These are phyloP conservation scores for Acrossocheilus wenchowensis DNA, from an alignment of 2,797 vertebrate species.

Conservation along the genomic window DNA sequence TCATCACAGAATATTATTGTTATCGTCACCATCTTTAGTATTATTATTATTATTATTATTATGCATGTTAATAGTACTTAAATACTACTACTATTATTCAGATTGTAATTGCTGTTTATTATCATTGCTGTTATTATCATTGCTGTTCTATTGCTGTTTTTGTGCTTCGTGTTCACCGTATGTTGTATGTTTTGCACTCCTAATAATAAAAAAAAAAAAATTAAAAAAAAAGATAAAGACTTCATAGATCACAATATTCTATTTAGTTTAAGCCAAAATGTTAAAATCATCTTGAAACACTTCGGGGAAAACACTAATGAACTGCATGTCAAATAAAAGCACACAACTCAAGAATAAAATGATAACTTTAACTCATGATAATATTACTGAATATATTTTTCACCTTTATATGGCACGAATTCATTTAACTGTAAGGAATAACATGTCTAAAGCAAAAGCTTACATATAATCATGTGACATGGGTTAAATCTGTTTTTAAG, in stretches of 20 bases:
- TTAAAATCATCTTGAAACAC: not conserved
- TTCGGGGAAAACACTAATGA: not conserved
- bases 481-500: not conserved
- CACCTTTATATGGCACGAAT: not conserved
- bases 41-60: too few species aligned
- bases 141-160: too few species aligned
- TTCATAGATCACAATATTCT: not conserved
- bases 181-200: too few species aligned
- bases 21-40: too few species aligned
- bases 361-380: not conserved
- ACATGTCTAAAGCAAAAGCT: not conserved
- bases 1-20: too few species aligned
- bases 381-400: not conserved
- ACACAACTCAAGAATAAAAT: not conserved
- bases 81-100: too few species aligned
- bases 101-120: too few species aligned
- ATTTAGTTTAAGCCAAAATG: not conserved
- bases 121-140: too few species aligned
- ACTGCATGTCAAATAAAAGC: not conserved
- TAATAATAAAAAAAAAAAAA: too few species aligned
- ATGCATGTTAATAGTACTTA: too few species aligned
- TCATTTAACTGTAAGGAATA: not conserved
- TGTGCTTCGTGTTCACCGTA: too few species aligned
- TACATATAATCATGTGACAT: not conserved
- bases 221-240: too few species aligned